Evolutionary conservation across 1,140 invertebrate species (phyloP).

Genomic region (Globodera ellingtonae): DNA sequence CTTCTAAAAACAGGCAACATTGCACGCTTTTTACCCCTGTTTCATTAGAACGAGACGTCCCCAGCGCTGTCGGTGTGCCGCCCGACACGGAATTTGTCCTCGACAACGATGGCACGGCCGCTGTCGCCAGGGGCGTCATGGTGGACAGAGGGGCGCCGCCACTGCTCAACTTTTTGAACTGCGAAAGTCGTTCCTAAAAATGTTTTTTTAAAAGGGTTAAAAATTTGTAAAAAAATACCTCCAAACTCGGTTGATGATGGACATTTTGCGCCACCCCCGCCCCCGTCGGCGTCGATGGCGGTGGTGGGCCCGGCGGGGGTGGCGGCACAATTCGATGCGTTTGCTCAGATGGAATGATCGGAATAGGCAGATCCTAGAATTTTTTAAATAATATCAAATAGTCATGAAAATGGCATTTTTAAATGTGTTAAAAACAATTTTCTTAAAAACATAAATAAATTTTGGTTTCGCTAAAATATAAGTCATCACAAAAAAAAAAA

Average conservation of each 20-base stretch:
- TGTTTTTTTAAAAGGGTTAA: not conserved
- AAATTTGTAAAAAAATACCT: slow-evolving; percentile 9
- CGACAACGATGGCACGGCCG: not conserved
- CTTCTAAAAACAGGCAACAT: not conserved
- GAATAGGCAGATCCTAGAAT: not conserved
- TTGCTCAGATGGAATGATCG: not conserved
- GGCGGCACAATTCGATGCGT: not conserved
- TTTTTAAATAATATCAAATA: not conserved
- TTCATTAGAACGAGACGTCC: slow-evolving; percentile 1
- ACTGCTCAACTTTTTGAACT: slow-evolving; percentile 21
- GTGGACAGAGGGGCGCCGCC: not conserved
- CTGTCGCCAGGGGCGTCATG: not conserved
- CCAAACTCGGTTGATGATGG: slow-evolving; percentile 20
- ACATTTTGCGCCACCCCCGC: not conserved
- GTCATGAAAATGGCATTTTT: too few relatives aligned
- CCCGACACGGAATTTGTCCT: slow-evolving; percentile 20
- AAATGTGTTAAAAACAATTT: slow-evolving; percentile 4
- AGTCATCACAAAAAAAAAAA: not conserved
- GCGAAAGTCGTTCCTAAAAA: slow-evolving; percentile 27
- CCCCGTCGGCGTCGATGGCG: not conserved
- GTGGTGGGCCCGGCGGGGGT: slow-evolving; percentile 11
- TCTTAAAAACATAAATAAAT: not conserved
- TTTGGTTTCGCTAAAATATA: not conserved
- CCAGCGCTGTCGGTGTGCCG: not conserved
- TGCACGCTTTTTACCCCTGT: slow-evolving; percentile 8